Conservation (phyloP, 1,140 invertebrate species). For the Eurosta solidaginis region DNA sequence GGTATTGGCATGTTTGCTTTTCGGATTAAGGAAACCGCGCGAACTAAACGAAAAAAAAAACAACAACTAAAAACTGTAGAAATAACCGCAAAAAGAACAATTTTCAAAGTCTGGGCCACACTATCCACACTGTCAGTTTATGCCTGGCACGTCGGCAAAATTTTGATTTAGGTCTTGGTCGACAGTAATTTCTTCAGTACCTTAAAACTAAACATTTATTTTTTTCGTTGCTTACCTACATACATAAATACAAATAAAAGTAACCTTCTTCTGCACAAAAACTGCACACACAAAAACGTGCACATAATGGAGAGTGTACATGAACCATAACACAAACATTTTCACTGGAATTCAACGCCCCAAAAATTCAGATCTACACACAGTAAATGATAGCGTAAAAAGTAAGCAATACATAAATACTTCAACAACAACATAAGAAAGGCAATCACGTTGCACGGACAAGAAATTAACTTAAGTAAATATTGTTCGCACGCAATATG, state of each 20-base stretch:
- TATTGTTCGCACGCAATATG: constrained; percentile 28
- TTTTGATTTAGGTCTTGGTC: constrained; percentile 24
- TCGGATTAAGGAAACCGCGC: constrained; percentile 17
- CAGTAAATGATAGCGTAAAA: not conserved
- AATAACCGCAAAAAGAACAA: not conserved
- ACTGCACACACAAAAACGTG: not conserved
- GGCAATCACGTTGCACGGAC: not conserved
- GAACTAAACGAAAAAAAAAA: not conserved
- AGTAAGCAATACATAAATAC: not conserved
- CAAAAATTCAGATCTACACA: not conserved
- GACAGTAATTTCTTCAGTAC: constrained; percentile 19
- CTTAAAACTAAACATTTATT: constrained; percentile 1
- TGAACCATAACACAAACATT: not conserved
- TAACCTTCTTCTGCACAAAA: constrained; percentile 11
- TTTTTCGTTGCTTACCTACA: not conserved
- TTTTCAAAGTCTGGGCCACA: too few species aligned
- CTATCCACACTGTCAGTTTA: too few species aligned
- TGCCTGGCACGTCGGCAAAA: not conserved
- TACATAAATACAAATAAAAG: too few species aligned
- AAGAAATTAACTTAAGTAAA: constrained; percentile 28
- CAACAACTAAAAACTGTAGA: not conserved
- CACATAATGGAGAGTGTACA: too few species aligned
- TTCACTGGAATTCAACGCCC: constrained; percentile 26
- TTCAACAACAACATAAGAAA: not conserved
- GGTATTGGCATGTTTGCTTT: constrained; percentile 26